Conservation (phyloP, 2,113 vertebrate species). For the Lasiurus borealis region DNA sequence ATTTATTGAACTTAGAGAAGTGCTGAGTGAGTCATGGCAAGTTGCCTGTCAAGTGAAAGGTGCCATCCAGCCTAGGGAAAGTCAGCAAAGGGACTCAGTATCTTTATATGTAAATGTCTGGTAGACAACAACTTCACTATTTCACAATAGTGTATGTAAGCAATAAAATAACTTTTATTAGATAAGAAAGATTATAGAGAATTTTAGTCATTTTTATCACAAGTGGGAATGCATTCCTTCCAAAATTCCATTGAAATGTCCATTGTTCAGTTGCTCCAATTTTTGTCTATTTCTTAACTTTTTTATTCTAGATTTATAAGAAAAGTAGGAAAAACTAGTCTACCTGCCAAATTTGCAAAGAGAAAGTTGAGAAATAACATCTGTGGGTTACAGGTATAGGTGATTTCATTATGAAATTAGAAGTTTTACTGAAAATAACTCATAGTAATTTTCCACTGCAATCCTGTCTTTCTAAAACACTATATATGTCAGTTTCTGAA, state of each 20-base stretch:
- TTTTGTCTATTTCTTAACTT: background rate
- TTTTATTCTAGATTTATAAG: background rate
- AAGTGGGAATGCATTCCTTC: background rate
- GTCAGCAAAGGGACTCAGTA: background rate
- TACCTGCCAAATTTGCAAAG: background rate
- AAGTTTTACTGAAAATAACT: background rate
- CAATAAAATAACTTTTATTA: conserved; percentile 21
- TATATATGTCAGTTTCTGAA: background rate
- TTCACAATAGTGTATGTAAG: background rate
- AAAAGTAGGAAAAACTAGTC: background rate
- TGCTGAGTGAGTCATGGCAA: conserved; percentile 71
- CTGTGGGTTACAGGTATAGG: background rate
- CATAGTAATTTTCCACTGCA: background rate
- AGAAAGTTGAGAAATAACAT: background rate
- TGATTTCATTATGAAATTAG: background rate
- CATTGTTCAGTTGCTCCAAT: background rate
- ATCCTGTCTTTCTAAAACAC: background rate
- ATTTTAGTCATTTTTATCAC: conserved; percentile 8
- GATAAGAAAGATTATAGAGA: background rate
- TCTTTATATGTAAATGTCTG: background rate
- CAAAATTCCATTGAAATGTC: background rate
- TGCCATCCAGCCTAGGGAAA: background rate
- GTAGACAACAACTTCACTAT: background rate
- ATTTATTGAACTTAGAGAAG: conserved; percentile 71
- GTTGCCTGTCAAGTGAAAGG: conserved; percentile 27